These are phyloP conservation scores for Teleogryllus oceanicus DNA, from an alignment of 2,888 invertebrate genomes.

Conservation along the genomic window DNA sequence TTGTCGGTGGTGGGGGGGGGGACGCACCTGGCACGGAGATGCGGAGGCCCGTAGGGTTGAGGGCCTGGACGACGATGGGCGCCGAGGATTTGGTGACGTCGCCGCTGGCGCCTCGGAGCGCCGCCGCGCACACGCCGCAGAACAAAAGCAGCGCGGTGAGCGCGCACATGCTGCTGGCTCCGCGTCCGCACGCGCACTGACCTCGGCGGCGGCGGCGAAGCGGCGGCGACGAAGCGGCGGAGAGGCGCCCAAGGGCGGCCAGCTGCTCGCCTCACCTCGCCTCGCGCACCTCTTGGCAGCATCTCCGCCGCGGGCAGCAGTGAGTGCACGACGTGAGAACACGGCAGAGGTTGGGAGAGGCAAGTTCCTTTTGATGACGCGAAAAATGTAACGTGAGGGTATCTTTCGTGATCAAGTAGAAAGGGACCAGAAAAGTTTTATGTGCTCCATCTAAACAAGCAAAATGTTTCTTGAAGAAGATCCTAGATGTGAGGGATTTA, in stretches of 20 bases:
- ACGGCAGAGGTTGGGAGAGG: no score
- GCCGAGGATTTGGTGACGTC: no score
- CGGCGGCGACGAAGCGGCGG: background rate
- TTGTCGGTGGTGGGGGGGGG: no score
- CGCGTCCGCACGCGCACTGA: background rate
- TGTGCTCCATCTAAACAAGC: no score
- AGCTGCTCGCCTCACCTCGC: background rate
- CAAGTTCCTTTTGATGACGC: no score
- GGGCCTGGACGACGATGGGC: background rate
- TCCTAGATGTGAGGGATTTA: rapidly evolving
- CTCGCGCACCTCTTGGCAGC: no score
- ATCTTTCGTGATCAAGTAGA: no score
- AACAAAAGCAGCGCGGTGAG: background rate
- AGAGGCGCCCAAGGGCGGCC: background rate
- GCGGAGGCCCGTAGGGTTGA: background rate
- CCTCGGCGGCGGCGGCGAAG: background rate
- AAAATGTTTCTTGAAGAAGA: no score
- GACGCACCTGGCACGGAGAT: background rate
- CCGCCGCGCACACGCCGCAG: background rate
- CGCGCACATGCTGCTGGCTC: background rate
- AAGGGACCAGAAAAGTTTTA: no score
- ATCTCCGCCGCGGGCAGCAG: no score
- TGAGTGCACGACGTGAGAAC: no score
- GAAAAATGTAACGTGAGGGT: no score
- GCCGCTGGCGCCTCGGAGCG: background rate